These are phyloP conservation scores for Agrotis segetum DNA, from an alignment of 2,888 invertebrate species.

Conservation along the genomic window DNA sequence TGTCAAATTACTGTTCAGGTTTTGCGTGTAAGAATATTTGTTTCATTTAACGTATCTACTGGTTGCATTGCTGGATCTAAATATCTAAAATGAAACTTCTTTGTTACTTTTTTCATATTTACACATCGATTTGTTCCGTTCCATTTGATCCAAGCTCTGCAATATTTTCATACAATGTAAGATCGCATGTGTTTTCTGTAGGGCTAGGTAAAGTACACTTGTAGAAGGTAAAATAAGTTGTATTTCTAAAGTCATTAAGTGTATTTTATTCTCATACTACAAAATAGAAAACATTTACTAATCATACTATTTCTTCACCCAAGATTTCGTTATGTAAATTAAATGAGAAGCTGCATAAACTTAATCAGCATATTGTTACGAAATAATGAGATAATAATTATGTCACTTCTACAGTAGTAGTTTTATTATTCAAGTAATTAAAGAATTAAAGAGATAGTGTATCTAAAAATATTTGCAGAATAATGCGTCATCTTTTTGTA, in stretches of 20 bases:
- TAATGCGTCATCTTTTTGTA: conserved; percentile 21
- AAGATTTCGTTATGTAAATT: not conserved
- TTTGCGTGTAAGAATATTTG: not conserved
- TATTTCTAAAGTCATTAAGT: not conserved
- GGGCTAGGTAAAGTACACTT: not conserved
- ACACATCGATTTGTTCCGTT: conserved; percentile 34
- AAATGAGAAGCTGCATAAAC: not conserved
- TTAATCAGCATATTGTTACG: not conserved
- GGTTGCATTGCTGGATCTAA: conserved; percentile 2
- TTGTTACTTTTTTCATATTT: conserved; percentile 8
- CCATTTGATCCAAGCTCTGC: conserved; percentile 18
- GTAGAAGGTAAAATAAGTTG: not conserved
- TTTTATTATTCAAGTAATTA: not conserved
- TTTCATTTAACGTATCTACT: not conserved
- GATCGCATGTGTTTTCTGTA: not conserved
- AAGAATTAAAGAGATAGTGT: not conserved
- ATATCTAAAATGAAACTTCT: conserved; percentile 21
- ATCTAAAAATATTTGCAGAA: not conserved
- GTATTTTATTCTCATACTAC: not conserved
- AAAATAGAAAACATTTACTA: not conserved
- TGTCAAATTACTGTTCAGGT: not conserved
- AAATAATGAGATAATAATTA: conserved; percentile 10
- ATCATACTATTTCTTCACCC: not conserved
- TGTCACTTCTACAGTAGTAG: not conserved
- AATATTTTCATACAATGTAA: conserved; percentile 27